Base-by-base conservation (phyloP, 37 sponge, comb jelly and placozoan species). In the Ianthella basta region DNA sequence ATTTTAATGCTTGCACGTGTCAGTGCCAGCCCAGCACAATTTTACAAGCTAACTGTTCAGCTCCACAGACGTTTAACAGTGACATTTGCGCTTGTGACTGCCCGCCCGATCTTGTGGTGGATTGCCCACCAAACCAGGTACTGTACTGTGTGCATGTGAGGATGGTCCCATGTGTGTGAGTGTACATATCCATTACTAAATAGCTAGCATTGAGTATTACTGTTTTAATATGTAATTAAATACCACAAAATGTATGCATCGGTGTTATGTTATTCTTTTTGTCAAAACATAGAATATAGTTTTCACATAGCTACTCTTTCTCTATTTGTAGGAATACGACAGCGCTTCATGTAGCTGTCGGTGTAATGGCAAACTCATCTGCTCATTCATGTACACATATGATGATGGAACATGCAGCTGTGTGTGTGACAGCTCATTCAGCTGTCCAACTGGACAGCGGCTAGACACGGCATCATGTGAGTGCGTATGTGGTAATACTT, bases 31-130 rank as follows among this genome's bases (percentile, higher is more conserved):
- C 78, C 24, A 23, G 54, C 25, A 6, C 37, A 2, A 36, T 75
- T 36, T 50, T n/a, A n/a, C n/a, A n/a, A n/a, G n/a, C n/a, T n/a
- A 41, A 75, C 8, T 75, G 78, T 41, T 50, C 44, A 19, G 3
- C 54, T 39, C 54, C 54, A 40, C 78, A 39, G 4, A 44, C 14
- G 15, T 75, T 75, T 41, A 24, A 12, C 40, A 44, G 40, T 12
- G 54, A 39, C 0, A 75, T 25, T 10, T 75, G 78, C 53, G 1
- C 40, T 41, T 75, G 78, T 75, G n/a, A 41, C 14, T 75, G 78
- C 25, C 50, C 50, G 13, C 44, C 24, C 13, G 78, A 75, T 29
- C 70, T 44, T 44, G 50, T 44, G 6, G 6, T 10, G 8, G 50
- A 44, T 3, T 44, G 50, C 50, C 50, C 50, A 44, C 50, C 50